Percentiles rank a stretch among this genome's conserved stretches.
Conservation (phyloP, 2,113 vertebrate genomes). For the Corythoichthys intestinalis region DNA sequence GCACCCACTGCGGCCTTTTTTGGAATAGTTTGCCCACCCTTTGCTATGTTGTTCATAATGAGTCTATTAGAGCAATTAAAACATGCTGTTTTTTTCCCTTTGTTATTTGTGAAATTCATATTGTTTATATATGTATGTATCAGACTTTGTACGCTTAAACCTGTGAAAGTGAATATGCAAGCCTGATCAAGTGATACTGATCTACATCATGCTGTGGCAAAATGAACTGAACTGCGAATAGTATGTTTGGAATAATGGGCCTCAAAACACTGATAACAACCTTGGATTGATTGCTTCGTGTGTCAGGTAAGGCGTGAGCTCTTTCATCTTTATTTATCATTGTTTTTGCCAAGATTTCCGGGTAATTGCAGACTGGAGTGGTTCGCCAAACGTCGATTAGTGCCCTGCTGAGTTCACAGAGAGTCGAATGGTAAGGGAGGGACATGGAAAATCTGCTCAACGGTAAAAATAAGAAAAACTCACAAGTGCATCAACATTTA, state of each 20-base stretch:
- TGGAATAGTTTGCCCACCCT: too few relatives aligned
- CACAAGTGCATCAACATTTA: conserved; percentile 16
- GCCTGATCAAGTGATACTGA: not conserved
- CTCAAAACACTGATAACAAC: conserved; percentile 42
- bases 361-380: conserved; percentile 51
- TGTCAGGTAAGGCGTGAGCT: conserved; percentile 27
- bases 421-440: conserved; percentile 8
- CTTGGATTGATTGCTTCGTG: conserved; percentile 30
- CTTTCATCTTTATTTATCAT: conserved; percentile 59
- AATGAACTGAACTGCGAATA: not conserved
- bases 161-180: not conserved
- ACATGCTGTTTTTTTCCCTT: not conserved
- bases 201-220: not conserved
- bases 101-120: too few relatives aligned
- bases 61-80: not conserved
- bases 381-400: conserved; percentile 48
- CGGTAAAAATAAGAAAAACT: conserved; percentile 24
- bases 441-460: conserved; percentile 12
- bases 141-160: not conserved
- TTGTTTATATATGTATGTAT: not conserved
- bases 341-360: conserved; percentile 42
- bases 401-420: conserved; percentile 42
- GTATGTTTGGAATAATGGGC: conserved; percentile 23
- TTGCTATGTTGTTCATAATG: not conserved
- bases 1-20: too few relatives aligned